Percentiles rank a stretch among this genome's conserved stretches.
Conservation (phyloP, 2,888 invertebrate genomes). For the Limnephilus marmoratus region DNA sequence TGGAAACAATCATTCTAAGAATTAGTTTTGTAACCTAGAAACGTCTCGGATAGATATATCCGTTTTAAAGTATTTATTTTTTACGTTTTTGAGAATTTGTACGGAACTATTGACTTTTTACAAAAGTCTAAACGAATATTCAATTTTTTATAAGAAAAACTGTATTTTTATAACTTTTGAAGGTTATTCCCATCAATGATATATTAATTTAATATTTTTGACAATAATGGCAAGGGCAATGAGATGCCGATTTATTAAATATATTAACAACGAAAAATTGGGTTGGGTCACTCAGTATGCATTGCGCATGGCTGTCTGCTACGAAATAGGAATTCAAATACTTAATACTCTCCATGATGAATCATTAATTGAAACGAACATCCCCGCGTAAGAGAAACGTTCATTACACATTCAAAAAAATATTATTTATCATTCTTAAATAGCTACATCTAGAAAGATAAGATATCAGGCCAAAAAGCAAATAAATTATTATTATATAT, state of each 20-base stretch:
- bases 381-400: too few relatives aligned
- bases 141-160: too few relatives aligned
- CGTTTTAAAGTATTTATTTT: too few relatives aligned
- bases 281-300: background rate
- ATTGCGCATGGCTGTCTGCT: background rate
- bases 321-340: background rate
- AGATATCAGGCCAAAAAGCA: background rate
- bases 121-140: too few relatives aligned
- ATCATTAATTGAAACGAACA: background rate
- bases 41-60: too few relatives aligned
- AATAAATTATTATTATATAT: too few relatives aligned
- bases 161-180: too few relatives aligned
- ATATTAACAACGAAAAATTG: background rate
- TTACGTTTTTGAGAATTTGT: too few relatives aligned
- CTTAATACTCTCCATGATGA: background rate
- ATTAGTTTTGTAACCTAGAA: too few relatives aligned
- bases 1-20: too few relatives aligned
- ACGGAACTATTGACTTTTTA: too few relatives aligned
- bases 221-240: background rate
- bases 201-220: background rate
- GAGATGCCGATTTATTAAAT: background rate
- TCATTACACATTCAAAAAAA: background rate
- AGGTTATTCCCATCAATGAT: too few relatives aligned
- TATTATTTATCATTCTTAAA: background rate
- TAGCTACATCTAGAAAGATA: background rate